A percentile compares a stretch with the other conserved stretches of the same genome.
Conservation (phyloP, 2,797 vertebrate species). For the Ciconia nigra region DNA sequence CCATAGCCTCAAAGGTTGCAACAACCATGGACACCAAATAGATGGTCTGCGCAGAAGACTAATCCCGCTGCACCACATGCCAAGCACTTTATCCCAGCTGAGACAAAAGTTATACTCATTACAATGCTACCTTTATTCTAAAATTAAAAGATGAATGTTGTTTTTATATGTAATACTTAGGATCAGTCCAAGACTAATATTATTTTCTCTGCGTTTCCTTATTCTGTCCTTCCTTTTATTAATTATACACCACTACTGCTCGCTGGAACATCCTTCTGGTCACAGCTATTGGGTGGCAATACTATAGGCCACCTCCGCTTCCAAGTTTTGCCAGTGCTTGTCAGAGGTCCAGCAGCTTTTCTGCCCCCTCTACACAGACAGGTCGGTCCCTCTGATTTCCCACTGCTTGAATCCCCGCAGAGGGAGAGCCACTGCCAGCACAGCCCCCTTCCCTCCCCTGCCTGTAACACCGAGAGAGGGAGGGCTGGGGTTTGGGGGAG, state of each 20-base stretch:
- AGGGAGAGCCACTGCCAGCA: background rate
- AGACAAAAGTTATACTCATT: background rate
- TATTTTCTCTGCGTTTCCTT: background rate
- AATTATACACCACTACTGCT: background rate
- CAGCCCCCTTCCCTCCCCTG: background rate
- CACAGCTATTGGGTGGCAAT: background rate
- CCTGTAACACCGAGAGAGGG: background rate
- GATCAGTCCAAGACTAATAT: background rate
- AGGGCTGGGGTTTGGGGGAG: background rate
- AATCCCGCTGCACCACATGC: background rate
- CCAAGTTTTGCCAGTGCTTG: background rate
- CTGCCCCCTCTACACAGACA: background rate
- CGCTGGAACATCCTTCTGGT: background rate
- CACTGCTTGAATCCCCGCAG: background rate
- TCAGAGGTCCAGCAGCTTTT: background rate
- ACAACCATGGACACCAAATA: background rate
- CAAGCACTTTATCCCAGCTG: background rate
- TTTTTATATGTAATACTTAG: background rate
- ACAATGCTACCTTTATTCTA: background rate
- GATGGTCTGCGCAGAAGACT: background rate
- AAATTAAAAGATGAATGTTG: background rate
- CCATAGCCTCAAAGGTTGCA: background rate
- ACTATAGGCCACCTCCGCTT: background rate
- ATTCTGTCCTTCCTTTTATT: background rate
- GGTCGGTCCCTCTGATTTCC: background rate